Percentiles rank a stretch among this genome's conserved stretches.
Conservation (phyloP, 2,888 invertebrate genomes). For the Cephus sareptanus region DNA sequence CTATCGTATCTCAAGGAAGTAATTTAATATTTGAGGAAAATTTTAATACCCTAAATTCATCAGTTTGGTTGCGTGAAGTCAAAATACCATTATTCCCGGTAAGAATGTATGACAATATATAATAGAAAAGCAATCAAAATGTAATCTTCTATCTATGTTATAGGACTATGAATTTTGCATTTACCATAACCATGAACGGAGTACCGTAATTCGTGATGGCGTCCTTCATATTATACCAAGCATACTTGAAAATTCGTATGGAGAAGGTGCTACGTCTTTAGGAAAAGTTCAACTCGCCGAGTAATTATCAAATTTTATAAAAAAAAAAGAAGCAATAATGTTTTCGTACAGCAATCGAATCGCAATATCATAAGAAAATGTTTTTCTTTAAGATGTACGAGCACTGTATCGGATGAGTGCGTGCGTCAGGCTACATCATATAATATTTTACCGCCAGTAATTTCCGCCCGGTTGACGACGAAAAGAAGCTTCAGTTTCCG, state of each 20-base stretch:
- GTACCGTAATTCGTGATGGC: constrained; percentile 39
- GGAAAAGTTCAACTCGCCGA: constrained; percentile 47
- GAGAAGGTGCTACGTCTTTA: constrained; percentile 41
- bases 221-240: constrained; percentile 46
- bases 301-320: constrained; percentile 34
- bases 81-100: constrained; percentile 51
- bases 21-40: constrained; percentile 73
- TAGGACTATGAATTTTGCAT: constrained; percentile 61
- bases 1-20: constrained; percentile 65
- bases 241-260: constrained; percentile 50
- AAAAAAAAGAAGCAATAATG: constrained; percentile 3
- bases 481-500: constrained; percentile 62
- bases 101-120: constrained; percentile 19
- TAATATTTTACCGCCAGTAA: constrained; percentile 66
- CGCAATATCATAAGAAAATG: not conserved
- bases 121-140: not conserved
- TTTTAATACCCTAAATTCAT: constrained; percentile 64
- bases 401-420: constrained; percentile 53
- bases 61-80: constrained; percentile 47
- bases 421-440: constrained; percentile 50
- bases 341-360: not conserved
- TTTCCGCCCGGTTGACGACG: constrained; percentile 67
- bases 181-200: constrained; percentile 47
- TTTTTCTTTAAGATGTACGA: constrained; percentile 61
- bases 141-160: constrained; percentile 12